Evolutionary conservation across 1,140 invertebrate genomes (phyloP).

Genomic region (Chrysoperla carnea): DNA sequence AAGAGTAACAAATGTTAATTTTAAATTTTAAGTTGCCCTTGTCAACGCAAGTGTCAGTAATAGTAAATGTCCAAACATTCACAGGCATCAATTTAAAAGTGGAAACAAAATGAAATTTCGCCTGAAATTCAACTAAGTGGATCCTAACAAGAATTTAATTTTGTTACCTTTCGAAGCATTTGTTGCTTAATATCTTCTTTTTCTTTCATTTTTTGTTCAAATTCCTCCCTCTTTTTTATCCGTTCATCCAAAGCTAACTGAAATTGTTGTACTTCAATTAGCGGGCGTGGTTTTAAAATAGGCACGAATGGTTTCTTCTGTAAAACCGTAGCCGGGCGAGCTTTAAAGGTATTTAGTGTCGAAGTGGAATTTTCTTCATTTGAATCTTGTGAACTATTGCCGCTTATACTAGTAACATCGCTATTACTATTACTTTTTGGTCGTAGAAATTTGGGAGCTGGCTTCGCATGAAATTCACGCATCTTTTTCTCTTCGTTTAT

Average conservation of each 20-base stretch:
- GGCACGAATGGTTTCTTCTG: slow-evolving; percentile 32
- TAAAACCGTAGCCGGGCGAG: slow-evolving; percentile 24
- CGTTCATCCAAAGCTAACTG: slow-evolving; percentile 27
- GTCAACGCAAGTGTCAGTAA: too few species aligned
- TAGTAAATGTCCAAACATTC: too few species aligned
- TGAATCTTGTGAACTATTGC: not conserved
- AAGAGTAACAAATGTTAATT: not conserved
- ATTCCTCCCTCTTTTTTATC: slow-evolving; percentile 18
- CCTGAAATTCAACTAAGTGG: too few species aligned
- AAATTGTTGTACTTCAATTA: slow-evolving; percentile 18
- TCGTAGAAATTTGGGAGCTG: slow-evolving; percentile 17
- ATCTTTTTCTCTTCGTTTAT: slow-evolving; percentile 22
- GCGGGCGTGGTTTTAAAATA: slow-evolving; percentile 10
- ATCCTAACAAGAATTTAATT: not conserved
- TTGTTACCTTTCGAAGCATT: not conserved
- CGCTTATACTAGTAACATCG: not conserved
- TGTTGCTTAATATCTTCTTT: slow-evolving; percentile 23
- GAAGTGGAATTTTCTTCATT: slow-evolving; percentile 12
- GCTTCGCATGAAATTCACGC: slow-evolving; percentile 24
- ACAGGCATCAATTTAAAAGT: too few species aligned
- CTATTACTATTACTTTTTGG: not conserved
- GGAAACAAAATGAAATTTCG: too few species aligned
- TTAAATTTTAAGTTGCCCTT: too few species aligned
- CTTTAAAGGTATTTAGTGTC: slow-evolving; percentile 22
- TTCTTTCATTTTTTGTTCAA: slow-evolving; percentile 20